Conservation (phyloP, 2,888 invertebrate genomes). For the Odontocerum albicorne region DNA sequence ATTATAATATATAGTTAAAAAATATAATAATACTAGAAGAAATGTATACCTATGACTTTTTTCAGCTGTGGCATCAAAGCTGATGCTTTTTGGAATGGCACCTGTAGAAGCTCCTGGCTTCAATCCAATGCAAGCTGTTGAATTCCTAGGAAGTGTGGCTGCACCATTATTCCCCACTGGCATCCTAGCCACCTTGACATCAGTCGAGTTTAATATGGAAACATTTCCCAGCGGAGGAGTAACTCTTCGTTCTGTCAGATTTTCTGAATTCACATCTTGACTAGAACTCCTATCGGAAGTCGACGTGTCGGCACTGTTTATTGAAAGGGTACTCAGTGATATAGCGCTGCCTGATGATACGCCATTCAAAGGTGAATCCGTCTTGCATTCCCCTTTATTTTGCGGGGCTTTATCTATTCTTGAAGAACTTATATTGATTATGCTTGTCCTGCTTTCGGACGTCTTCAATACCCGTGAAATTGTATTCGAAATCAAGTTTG, state of each 20-base stretch:
- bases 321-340: constrained; percentile 51
- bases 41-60: constrained; percentile 63
- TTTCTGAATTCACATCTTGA: constrained; percentile 55
- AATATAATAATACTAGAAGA: too few species aligned
- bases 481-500: constrained; percentile 21
- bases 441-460: constrained; percentile 21
- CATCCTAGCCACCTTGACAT: constrained; percentile 13
- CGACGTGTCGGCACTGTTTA: constrained; percentile 52
- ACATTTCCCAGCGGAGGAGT: constrained; percentile 46
- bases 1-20: too few species aligned
- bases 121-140: constrained; percentile 15
- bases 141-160: constrained; percentile 37
- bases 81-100: constrained; percentile 89
- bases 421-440: constrained; percentile 40
- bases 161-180: constrained; percentile 39
- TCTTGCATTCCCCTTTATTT: constrained; percentile 38
- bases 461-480: constrained; percentile 23
- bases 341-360: constrained; percentile 42
- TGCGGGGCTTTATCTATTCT: constrained; percentile 42
- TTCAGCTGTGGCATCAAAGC: constrained; percentile 87
- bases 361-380: constrained; percentile 11
- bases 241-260: constrained; percentile 50
- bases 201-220: constrained; percentile 40
- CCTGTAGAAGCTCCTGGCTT: constrained; percentile 68
- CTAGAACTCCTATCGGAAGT: constrained; percentile 54